phyloP scores from a whole-genome alignment of 92 coral and sea anemone species.

The Pocillopora grandis region DNA sequence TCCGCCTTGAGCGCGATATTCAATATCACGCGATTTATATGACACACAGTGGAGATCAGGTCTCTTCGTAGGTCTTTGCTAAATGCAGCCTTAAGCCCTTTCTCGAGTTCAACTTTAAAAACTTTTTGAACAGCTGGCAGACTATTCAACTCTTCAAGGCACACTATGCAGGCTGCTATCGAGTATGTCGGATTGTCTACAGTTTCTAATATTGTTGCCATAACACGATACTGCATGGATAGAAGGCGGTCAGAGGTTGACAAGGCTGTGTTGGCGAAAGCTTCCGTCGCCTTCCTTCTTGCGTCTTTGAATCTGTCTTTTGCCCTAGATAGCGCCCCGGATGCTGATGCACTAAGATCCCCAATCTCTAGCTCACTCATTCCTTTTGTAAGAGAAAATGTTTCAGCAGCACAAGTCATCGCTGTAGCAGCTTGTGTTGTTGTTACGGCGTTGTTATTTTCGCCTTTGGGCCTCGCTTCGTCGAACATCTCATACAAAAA shows the following conservation, averaged over 20 bases:
- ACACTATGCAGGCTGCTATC: conserved; percentile 16
- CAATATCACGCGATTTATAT: not conserved
- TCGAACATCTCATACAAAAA: not conserved
- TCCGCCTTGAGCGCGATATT: not conserved
- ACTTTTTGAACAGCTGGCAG: conserved; percentile 28
- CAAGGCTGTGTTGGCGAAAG: conserved; percentile 20
- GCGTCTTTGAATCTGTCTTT: conserved; percentile 32
- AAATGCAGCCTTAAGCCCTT: not conserved
- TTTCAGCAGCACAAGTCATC: not conserved
- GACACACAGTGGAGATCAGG: not conserved
- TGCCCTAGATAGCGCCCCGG: conserved; percentile 7
- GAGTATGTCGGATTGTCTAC: conserved; percentile 10
- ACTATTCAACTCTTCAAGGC: conserved; percentile 29
- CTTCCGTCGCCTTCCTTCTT: not conserved
- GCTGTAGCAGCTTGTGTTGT: not conserved
- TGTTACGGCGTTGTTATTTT: not conserved
- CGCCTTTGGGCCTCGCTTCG: not conserved
- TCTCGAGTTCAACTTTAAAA: not conserved
- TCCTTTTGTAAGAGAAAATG: conserved; percentile 12
- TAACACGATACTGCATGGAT: conserved; percentile 1
- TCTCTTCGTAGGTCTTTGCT: not conserved
- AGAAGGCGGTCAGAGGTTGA: conserved; percentile 3
- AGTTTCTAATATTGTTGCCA: conserved; percentile 7
- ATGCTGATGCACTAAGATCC: conserved; percentile 18
- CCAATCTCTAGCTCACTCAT: not conserved